A percentile compares a stretch with the other conserved stretches of the same genome.
Conservation (phyloP, 2,113 vertebrate species). For the Saguinus midas region DNA sequence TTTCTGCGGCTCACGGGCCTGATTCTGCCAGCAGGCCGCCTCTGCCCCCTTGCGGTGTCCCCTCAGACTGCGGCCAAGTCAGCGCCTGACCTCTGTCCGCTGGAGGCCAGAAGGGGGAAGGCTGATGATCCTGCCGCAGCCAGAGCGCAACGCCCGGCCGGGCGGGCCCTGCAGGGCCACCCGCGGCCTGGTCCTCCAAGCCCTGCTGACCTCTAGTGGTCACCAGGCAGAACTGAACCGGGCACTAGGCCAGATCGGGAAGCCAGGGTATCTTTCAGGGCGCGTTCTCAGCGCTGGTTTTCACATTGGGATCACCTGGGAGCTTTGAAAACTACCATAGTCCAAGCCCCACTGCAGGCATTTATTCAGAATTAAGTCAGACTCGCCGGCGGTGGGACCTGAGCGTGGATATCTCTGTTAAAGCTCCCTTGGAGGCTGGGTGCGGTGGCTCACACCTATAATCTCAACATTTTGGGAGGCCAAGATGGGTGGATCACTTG, state of each 20-base stretch:
- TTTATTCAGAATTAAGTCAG: not conserved
- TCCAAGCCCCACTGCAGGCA: not conserved
- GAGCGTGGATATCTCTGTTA: not conserved
- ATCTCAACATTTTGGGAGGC: too few relatives aligned
- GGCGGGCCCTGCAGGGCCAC: accelerated
- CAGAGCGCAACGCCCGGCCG: accelerated
- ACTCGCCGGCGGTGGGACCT: not conserved
- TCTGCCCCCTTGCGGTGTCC: slow-evolving; percentile 18
- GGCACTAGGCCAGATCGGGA: not conserved
- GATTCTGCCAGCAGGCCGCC: not conserved
- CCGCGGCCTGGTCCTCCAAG: not conserved
- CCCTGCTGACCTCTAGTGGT: slow-evolving; percentile 77
- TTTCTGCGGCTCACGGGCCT: not conserved
- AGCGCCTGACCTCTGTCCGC: not conserved
- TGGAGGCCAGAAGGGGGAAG: not conserved
- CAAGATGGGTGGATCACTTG: too few relatives aligned
- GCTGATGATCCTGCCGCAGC: accelerated
- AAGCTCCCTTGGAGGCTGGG: too few relatives aligned
- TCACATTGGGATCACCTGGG: not conserved
- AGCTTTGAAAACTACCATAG: not conserved
- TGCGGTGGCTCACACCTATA: too few relatives aligned
- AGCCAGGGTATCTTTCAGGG: not conserved
- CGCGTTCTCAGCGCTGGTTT: not conserved
- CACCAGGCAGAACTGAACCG: slow-evolving; percentile 17
- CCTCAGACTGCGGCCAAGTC: accelerated